Evolutionary conservation across 2,797 vertebrate species (phyloP).

Genomic region (Pelodytes ibericus): DNA sequence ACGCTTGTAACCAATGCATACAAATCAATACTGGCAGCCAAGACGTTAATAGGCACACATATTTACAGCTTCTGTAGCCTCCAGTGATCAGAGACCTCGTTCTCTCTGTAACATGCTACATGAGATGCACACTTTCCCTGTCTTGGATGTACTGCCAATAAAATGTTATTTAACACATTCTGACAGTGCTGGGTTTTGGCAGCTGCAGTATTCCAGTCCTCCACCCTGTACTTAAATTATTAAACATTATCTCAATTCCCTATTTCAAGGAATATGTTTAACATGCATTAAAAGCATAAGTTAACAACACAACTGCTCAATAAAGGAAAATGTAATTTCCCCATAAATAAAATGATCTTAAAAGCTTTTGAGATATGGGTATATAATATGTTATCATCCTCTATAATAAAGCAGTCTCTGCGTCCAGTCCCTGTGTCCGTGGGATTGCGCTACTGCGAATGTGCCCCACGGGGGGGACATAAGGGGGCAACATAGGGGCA

Average conservation of each 20-base stretch:
- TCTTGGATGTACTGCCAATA: background rate
- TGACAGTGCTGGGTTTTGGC: background rate
- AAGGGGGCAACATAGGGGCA: too few relatives aligned
- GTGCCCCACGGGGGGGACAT: too few relatives aligned
- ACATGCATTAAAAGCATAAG: background rate
- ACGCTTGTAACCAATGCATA: too few relatives aligned
- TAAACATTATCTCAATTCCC: conserved; percentile 5
- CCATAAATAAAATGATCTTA: background rate
- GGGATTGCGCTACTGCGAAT: too few relatives aligned
- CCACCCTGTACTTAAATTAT: conserved; percentile 19
- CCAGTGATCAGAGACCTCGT: background rate
- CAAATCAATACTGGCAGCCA: too few relatives aligned
- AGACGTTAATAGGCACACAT: background rate
- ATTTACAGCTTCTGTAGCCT: background rate
- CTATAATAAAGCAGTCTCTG: too few relatives aligned
- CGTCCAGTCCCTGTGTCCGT: too few relatives aligned
- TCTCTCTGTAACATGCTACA: background rate
- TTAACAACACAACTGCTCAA: background rate
- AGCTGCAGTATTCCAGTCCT: background rate
- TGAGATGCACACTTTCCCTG: background rate
- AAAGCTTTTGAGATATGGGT: too few relatives aligned
- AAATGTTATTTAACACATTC: background rate
- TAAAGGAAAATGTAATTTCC: background rate
- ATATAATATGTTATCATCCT: too few relatives aligned
- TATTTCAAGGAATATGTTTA: background rate